phyloP scores from a whole-genome alignment of 2,113 vertebrate species.

The Ptyas mucosa region DNA sequence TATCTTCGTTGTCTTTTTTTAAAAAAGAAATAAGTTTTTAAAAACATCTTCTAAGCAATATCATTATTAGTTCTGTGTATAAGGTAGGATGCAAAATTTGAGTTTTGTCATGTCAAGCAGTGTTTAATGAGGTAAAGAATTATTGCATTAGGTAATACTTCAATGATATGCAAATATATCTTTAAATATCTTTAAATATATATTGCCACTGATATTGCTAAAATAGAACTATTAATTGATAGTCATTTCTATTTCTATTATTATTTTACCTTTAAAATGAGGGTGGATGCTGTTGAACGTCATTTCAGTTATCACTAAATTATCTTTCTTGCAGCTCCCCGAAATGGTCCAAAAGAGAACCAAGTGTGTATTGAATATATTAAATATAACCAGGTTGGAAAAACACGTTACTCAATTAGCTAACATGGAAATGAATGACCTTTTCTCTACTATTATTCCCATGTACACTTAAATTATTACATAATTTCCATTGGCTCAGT shows the following conservation, averaged over 20 bases:
- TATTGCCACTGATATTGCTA: neutral
- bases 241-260: neutral
- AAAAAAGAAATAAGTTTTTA: neutral
- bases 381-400: neutral
- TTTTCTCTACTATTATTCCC: neutral
- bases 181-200: neutral
- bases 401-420: neutral
- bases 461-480: neutral
- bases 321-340: neutral
- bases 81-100: neutral
- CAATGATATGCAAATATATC: neutral
- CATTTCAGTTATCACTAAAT: neutral
- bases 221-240: neutral
- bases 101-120: neutral
- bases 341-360: neutral
- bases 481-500: neutral
- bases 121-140: neutral
- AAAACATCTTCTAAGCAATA: neutral
- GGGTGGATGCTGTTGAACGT: neutral
- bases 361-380: neutral
- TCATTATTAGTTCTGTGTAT: neutral
- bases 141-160: neutral
- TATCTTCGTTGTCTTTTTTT: neutral
- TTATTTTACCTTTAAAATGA: neutral
- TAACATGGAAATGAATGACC: neutral